Base-by-base conservation (phyloP, 2,797 vertebrate species). In the Sebastes paucispinis region DNA sequence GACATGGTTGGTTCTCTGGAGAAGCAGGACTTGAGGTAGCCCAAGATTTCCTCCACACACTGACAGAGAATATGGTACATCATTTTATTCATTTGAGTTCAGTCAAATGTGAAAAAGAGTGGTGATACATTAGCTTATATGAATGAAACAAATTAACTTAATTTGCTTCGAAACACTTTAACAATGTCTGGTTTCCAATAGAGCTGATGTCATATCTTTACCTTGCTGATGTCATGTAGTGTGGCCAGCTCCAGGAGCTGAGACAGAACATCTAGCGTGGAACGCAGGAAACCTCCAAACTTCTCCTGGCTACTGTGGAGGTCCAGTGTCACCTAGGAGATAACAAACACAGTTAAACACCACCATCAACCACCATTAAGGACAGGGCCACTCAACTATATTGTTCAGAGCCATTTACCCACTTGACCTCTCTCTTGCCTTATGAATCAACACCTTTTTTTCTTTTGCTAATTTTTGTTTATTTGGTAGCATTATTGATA, bases 1-100 rank as follows among this genome's bases (percentile, higher is more conserved):
- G 98, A 96, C 96, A 99, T 98, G 76, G 96, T 97, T 4, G 98
- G 98, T 84, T 99, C 98, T 87, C 98, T 96, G 85, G 93, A 97
- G 88, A 99, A 99, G 89, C 98, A 99, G 7, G 98, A 97, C 83
- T 98, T 98, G 55, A 99, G 94, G 86, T 99, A 99, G 3, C 97
- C 96, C 75, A 99, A 90, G 84, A 99, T 97, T 94, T 99, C 98
- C 92, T 99, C 98, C 7, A 99, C 98, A 88, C 97, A 98, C 98
- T 99, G 60, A 73, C 6, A 11, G 6, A 73, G 73, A 82, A 83
- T 16, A 58, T 1, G 14, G 2, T 3, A 55, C 4, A 70, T 18
- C 0, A 62, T 9, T 32, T 50, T 32, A 36, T 47, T 75, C 0
- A 43, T 43, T 3, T 5, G 1, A 27, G 0, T 36, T 5, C 34